Evolutionary conservation across 2,888 invertebrate species (phyloP).

Genomic region (Platycheirus rosarum): DNA sequence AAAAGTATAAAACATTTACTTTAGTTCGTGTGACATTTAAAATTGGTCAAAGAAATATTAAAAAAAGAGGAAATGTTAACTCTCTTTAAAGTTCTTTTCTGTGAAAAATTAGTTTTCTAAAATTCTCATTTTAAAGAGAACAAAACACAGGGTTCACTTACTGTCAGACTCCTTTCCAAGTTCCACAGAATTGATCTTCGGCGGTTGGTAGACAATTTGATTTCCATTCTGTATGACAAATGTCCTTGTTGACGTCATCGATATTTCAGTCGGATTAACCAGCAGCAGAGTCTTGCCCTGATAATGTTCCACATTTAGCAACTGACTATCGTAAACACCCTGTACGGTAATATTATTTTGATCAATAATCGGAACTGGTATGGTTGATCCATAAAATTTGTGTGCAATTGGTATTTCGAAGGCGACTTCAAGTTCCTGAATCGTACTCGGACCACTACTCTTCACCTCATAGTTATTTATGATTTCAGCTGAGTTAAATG

Average conservation of each 20-base stretch:
- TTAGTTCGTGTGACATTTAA: no score
- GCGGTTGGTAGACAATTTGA: constrained; percentile 38
- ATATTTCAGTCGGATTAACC: constrained; percentile 78
- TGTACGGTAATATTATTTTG: constrained; percentile 80
- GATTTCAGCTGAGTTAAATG: constrained; percentile 78
- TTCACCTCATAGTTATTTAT: constrained; percentile 80
- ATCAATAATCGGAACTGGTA: constrained; percentile 79
- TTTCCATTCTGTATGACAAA: constrained; percentile 74
- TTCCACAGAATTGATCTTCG: constrained; percentile 32
- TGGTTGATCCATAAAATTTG: constrained; percentile 77
- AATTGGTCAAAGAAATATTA: no score
- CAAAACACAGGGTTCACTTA: no score
- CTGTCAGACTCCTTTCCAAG: constrained; percentile 50
- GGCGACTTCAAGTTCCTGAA: constrained; percentile 79
- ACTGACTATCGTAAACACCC: constrained; percentile 79
- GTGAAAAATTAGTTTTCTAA: no score
- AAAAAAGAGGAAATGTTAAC: no score
- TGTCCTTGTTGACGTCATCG: constrained; percentile 69
- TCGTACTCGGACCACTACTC: constrained; percentile 81
- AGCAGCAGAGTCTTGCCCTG: constrained; percentile 80
- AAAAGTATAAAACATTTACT: no score
- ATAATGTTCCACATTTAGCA: constrained; percentile 78
- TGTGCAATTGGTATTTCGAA: constrained; percentile 81
- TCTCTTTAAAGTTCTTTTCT: no score
- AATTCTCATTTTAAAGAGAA: no score